Conservation (phyloP, 2,113 vertebrate genomes). For the Agelaius tricolor region DNA sequence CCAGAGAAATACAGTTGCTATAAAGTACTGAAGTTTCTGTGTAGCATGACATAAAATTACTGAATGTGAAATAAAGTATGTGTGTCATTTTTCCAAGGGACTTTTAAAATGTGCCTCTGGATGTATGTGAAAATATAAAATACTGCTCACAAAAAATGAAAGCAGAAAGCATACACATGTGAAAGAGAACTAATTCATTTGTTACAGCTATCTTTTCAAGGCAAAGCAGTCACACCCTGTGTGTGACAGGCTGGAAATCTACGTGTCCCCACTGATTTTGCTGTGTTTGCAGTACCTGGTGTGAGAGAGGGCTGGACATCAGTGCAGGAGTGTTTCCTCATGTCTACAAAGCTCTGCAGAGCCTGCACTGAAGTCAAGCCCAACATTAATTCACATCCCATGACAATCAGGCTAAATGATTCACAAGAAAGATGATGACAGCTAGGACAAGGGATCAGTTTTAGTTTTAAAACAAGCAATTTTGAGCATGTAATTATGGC, state of each 20-base stretch:
- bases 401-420: background rate
- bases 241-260: background rate
- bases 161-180: background rate
- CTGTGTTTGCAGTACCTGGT: constrained; percentile 5
- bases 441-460: constrained; percentile 4
- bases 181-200: background rate
- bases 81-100: constrained; percentile 42
- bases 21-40: constrained; percentile 40
- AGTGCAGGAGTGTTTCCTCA: background rate
- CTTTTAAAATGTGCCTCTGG: constrained; percentile 41
- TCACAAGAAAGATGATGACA: constrained; percentile 8
- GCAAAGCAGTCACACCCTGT: background rate
- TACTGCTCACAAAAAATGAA: background rate
- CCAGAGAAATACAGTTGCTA: background rate
- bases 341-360: background rate
- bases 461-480: background rate
- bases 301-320: background rate
- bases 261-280: background rate
- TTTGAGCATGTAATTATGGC: background rate
- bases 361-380: background rate
- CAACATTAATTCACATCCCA: background rate
- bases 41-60: constrained; percentile 16
- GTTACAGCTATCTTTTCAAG: constrained; percentile 24
- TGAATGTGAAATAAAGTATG: constrained; percentile 33
- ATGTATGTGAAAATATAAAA: constrained; percentile 44